Conservation (phyloP, 92 coral and sea anemone species). For the Virgularia gustaviana region DNA sequence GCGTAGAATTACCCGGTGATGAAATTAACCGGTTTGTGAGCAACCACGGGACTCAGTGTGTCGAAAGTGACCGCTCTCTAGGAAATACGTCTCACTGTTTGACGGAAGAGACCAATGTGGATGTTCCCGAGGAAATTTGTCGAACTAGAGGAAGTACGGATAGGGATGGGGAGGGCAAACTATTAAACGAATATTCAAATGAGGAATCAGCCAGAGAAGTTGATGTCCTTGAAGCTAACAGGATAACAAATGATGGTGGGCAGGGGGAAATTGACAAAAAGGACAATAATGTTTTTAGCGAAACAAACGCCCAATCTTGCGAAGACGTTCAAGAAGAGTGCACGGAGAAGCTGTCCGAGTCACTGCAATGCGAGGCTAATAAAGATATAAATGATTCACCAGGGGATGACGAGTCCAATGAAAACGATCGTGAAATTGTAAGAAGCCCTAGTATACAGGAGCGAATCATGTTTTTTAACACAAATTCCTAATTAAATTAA, state of each 20-base stretch:
- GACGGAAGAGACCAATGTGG: neutral
- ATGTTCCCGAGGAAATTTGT: neutral
- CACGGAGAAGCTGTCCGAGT: neutral
- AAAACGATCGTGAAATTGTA: neutral
- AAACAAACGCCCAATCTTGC: no score
- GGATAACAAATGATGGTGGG: no score
- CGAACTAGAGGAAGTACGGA: neutral
- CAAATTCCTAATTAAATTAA: no score
- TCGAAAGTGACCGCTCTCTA: no score
- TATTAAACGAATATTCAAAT: neutral
- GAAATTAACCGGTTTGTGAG: no score
- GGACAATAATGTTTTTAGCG: no score
- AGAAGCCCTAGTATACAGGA: constrained; percentile 25
- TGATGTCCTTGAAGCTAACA: neutral
- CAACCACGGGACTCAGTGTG: no score
- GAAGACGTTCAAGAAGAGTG: no score
- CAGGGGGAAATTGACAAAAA: no score
- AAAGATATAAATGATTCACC: neutral
- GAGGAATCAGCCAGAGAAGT: neutral
- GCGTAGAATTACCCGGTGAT: neutral
- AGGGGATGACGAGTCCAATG: neutral
- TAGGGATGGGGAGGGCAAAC: neutral
- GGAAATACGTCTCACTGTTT: no score
- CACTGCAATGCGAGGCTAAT: no score
- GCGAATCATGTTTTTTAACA: constrained; percentile 25